These are phyloP conservation scores for Microdon myrmicae DNA, from an alignment of 2,888 invertebrate genomes.

Conservation along the genomic window DNA sequence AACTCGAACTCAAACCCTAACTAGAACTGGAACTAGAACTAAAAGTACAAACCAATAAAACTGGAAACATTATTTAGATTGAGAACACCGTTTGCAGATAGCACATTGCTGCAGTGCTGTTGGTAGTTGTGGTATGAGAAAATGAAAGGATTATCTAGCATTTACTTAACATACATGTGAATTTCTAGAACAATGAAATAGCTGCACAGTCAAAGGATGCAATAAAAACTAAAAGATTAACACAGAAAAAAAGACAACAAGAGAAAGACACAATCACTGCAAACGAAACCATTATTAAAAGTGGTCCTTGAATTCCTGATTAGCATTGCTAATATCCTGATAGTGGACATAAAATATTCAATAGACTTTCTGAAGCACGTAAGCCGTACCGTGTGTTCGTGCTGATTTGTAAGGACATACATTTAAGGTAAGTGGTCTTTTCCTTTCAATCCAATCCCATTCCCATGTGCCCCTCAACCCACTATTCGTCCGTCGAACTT, in stretches of 20 bases:
- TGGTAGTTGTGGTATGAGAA: conserved; percentile 25
- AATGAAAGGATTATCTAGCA: conserved; percentile 28
- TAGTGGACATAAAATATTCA: conserved; percentile 23
- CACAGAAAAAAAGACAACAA: conserved; percentile 7
- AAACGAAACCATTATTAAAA: conserved; percentile 38
- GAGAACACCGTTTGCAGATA: conserved; percentile 5
- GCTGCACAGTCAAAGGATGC: conserved; percentile 19
- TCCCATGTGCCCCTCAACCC: no score
- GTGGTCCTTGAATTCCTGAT: conserved; percentile 43
- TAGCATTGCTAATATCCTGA: conserved; percentile 24
- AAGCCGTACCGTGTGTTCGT: conserved; percentile 9
- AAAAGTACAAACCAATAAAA: no score
- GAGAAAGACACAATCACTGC: conserved; percentile 16
- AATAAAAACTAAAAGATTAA: background rate
- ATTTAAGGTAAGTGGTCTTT: conserved; percentile 30
- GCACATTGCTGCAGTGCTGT: conserved; percentile 8
- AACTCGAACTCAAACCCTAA: no score
- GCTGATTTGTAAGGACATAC: conserved; percentile 22
- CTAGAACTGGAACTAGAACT: no score
- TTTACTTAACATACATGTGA: conserved; percentile 26
- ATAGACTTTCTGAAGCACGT: conserved; percentile 17
- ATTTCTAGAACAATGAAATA: conserved; percentile 43
- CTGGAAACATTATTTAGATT: conserved; percentile 39
- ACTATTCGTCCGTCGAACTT: no score
- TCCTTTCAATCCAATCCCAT: no score